Evolutionary conservation across 2,113 vertebrate genomes (phyloP).

Genomic region (Archilochus colubris): DNA sequence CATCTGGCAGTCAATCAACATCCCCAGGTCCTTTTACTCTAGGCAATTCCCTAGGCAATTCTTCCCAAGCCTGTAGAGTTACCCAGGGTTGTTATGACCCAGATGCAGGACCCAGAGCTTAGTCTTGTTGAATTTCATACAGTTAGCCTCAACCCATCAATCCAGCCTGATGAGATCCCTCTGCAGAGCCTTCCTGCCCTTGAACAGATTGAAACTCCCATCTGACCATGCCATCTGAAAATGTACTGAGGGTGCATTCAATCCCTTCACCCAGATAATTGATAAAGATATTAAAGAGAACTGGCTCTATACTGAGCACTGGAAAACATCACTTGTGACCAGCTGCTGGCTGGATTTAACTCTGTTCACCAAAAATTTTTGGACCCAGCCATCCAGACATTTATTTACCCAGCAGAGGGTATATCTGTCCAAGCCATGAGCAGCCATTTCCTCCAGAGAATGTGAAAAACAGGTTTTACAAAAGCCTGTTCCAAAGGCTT

Average conservation of each 20-base stretch:
- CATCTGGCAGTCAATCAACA: too few relatives aligned
- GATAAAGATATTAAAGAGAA: background rate
- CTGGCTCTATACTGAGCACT: background rate
- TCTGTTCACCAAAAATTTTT: background rate
- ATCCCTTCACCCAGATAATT: background rate
- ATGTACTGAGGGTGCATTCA: fast-evolving
- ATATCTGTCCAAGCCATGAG: background rate
- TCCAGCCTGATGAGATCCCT: background rate
- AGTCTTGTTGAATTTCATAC: background rate
- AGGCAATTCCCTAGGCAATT: background rate
- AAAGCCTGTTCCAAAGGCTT: background rate
- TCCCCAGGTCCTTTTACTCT: background rate
- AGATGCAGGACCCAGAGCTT: background rate
- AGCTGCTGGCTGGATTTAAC: background rate
- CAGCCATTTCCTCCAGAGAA: background rate
- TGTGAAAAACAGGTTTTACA: too few relatives aligned
- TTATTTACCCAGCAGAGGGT: background rate
- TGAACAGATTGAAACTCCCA: background rate
- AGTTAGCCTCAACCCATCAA: background rate
- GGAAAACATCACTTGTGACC: background rate
- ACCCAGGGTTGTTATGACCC: background rate
- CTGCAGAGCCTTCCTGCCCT: background rate
- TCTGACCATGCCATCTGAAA: background rate
- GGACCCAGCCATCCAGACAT: background rate
- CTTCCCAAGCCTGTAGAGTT: background rate